These are phyloP conservation scores for Mactromeris polynyma DNA, from an alignment of 2,888 invertebrate genomes.

Conservation along the genomic window DNA sequence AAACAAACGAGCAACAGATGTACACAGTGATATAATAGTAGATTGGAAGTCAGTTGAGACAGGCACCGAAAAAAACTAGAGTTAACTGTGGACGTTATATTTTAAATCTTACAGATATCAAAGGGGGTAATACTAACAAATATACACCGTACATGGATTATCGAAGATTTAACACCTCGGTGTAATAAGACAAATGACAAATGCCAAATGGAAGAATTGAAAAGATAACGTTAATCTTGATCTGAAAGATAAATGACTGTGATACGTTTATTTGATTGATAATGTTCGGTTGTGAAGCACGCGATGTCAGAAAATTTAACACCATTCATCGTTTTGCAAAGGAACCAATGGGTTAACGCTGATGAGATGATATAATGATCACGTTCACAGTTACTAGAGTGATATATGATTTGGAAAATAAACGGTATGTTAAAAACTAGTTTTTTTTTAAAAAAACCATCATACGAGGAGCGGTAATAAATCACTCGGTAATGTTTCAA, in stretches of 20 bases:
- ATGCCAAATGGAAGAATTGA: not conserved
- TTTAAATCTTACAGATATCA: not conserved
- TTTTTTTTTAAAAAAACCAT: not conserved
- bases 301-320: slow-evolving; percentile 1
- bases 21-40: not conserved
- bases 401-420: not conserved
- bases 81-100: not conserved
- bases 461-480: not conserved
- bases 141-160: not conserved
- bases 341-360: not conserved
- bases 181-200: not conserved
- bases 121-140: not conserved
- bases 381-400: not conserved
- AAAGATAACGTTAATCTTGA: not conserved
- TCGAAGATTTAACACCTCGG: not conserved
- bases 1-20: not conserved
- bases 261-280: not conserved
- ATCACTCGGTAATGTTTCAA: not conserved
- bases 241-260: not conserved
- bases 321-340: not conserved
- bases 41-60: not conserved
- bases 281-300: not conserved
- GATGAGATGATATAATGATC: not conserved
- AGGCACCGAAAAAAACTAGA: not conserved
- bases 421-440: not conserved